Conservation (phyloP, 92 coral and sea anemone genomes). For the Epizoanthus stellaris region DNA sequence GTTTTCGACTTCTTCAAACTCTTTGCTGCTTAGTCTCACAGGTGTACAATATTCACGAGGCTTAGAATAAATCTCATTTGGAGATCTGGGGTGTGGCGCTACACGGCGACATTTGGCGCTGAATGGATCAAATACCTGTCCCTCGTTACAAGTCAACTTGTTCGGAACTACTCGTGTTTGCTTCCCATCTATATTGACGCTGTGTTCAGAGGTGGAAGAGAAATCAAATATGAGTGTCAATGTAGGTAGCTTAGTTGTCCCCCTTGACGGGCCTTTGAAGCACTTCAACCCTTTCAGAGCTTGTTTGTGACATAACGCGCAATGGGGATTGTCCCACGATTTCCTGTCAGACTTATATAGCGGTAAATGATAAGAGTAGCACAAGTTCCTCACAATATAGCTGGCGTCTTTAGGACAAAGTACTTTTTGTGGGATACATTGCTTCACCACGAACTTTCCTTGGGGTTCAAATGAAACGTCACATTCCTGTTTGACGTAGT, state of each 20-base stretch:
- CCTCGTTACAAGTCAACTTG: not conserved
- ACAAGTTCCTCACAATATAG: slow-evolving; percentile 5
- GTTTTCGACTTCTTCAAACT: slow-evolving; percentile 17
- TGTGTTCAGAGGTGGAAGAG: slow-evolving; percentile 13
- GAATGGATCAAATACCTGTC: slow-evolving; percentile 27
- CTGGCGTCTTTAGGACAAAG: slow-evolving; percentile 10
- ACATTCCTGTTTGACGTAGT: slow-evolving; percentile 17
- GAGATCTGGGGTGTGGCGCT: not conserved
- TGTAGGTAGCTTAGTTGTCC: not conserved
- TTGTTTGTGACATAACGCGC: not conserved
- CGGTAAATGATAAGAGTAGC: slow-evolving; percentile 31
- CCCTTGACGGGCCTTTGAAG: not conserved
- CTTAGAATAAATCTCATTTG: not conserved
- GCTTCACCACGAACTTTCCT: not conserved
- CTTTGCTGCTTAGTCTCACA: slow-evolving; percentile 3
- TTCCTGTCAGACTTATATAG: slow-evolving; percentile 2
- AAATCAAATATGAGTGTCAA: slow-evolving; percentile 31
- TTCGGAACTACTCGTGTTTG: not conserved
- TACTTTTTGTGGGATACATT: slow-evolving; percentile 20
- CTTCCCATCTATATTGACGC: slow-evolving; percentile 2
- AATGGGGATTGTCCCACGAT: slow-evolving; percentile 30
- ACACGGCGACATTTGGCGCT: slow-evolving; percentile 6
- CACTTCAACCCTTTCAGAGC: not conserved
- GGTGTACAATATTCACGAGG: not conserved
- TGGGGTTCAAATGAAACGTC: slow-evolving; percentile 3